Conservation (phyloP, 2,797 vertebrate species). For the Pelobates cultripes region DNA sequence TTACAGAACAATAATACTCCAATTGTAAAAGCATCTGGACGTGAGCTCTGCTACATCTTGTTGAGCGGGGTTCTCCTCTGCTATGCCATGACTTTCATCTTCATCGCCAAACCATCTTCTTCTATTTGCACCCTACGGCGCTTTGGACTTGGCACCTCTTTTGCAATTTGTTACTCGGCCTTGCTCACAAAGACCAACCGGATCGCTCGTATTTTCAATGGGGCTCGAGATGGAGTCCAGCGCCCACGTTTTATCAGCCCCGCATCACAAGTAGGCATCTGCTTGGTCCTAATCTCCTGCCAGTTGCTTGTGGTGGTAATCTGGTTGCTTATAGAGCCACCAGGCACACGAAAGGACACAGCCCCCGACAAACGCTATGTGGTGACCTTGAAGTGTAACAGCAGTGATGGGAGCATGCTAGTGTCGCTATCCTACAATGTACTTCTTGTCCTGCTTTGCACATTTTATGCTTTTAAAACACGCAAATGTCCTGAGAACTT, state of each 20-base stretch:
- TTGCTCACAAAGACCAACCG: slow-evolving; percentile 97
- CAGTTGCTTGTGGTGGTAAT: slow-evolving; percentile 89
- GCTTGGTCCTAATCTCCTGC: slow-evolving; percentile 91
- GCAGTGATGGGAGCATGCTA: slow-evolving; percentile 94
- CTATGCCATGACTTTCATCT: slow-evolving; percentile 97
- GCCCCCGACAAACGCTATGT: slow-evolving; percentile 88
- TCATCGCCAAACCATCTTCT: slow-evolving; percentile 91
- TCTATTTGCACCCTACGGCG: slow-evolving; percentile 90
- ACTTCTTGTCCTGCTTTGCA: slow-evolving; percentile 94
- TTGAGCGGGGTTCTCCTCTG: slow-evolving; percentile 93
- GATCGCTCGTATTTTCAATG: slow-evolving; percentile 93
- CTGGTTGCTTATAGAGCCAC: slow-evolving; percentile 92
- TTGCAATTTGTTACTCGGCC: slow-evolving; percentile 95
- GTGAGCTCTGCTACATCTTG: slow-evolving; percentile 96
- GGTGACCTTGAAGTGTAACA: slow-evolving; percentile 94
- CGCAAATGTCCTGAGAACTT: slow-evolving; percentile 98
- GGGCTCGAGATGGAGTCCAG: slow-evolving; percentile 91
- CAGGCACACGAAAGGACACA: slow-evolving; percentile 92
- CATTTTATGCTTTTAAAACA: slow-evolving; percentile 98
- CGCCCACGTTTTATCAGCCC: slow-evolving; percentile 95
- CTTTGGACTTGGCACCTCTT: slow-evolving; percentile 91
- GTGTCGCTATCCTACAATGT: slow-evolving; percentile 95
- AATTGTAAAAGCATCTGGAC: slow-evolving; percentile 94
- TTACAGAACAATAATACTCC: slow-evolving; percentile 91
- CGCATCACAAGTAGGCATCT: slow-evolving; percentile 93